Base-by-base conservation (phyloP, 2,797 vertebrate species). In the Catostomus latipinnis region DNA sequence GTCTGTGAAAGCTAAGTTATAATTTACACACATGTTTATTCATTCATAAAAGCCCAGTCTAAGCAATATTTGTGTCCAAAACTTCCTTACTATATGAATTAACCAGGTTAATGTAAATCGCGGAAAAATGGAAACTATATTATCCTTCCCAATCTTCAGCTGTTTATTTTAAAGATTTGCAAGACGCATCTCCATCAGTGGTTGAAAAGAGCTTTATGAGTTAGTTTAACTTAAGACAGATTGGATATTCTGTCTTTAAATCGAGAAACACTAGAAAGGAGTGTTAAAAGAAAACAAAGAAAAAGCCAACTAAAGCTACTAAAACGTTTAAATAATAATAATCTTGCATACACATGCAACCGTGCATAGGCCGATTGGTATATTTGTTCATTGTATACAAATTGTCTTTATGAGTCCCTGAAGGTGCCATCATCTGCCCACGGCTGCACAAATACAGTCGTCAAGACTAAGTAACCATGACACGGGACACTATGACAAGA, bases 401-500 rank as follows among this genome's bases (percentile, higher is more conserved):
- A 49, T 57, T 3, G 11, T 58, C 54, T 60, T 49, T 6, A 60
- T 6, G 11, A 77, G 50, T 49, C 45, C 13, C 54, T 46, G 62
- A 46, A 67, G 18, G 62, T 52, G 45, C 13, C 45, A 49, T 66
- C 52, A 11, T 45, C 68, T 50, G 70, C 70, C 61, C 61, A 60
- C 61, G 71, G 62, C 22, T 49, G 62, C 70, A 74, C 78, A 73
- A 74, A 80, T 74, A 80, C 70, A 80, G 78, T 74, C 78, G n/a
- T 80, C 78, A 80, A 57, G 70, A 60, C 54, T 80, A 80, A 80
- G 54, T 73, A 50, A 80, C 71, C 78, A 73, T 80, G 78, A 80
- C 71, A 74, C 13, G 22, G 43, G 54, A 49, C 50, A 63, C 52
- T 8, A 8, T 48, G 77, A 79, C 50, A 65, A 53, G n/a, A 79